Evolutionary conservation across 2,113 vertebrate species (phyloP).

Genomic region (Chrysemys picta): DNA sequence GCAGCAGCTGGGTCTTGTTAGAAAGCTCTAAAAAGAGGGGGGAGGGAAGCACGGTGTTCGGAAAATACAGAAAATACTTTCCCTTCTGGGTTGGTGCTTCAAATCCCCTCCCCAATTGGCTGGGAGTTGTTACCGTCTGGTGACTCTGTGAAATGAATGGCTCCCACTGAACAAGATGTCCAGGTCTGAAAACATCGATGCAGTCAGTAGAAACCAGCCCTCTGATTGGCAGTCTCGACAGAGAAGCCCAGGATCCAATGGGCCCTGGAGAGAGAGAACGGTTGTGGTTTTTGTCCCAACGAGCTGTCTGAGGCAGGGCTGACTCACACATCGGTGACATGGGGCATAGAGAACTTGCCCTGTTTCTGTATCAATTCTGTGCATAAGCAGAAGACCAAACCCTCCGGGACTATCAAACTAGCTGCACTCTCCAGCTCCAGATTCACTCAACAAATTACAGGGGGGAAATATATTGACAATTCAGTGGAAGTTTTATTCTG

Average conservation of each 20-base stretch:
- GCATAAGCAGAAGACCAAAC: neutral
- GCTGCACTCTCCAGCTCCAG: too few species aligned
- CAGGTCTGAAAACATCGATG: too few species aligned
- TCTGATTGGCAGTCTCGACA: neutral
- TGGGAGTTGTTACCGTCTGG: too few species aligned
- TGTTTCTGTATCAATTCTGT: rapidly evolving
- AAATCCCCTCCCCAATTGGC: too few species aligned
- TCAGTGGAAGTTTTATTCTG: too few species aligned
- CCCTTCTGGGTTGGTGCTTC: neutral
- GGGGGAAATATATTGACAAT: too few species aligned
- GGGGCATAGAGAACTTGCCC: neutral
- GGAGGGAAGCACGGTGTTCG: neutral
- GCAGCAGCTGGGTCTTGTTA: neutral
- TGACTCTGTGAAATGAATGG: too few species aligned
- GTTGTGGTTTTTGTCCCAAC: rapidly evolving
- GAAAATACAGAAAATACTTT: neutral
- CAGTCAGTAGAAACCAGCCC: neutral
- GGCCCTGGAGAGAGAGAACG: rapidly evolving
- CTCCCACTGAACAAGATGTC: too few species aligned
- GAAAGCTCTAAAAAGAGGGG: neutral
- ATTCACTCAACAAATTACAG: too few species aligned
- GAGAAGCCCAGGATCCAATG: neutral
- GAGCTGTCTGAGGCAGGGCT: neutral
- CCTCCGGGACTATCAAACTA: neutral
- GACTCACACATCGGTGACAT: rapidly evolving